These are phyloP conservation scores for Phacellophora camtschatica DNA, from an alignment of 30 jellyfish, hydroid and myxozoan genomes.

Conservation along the genomic window DNA sequence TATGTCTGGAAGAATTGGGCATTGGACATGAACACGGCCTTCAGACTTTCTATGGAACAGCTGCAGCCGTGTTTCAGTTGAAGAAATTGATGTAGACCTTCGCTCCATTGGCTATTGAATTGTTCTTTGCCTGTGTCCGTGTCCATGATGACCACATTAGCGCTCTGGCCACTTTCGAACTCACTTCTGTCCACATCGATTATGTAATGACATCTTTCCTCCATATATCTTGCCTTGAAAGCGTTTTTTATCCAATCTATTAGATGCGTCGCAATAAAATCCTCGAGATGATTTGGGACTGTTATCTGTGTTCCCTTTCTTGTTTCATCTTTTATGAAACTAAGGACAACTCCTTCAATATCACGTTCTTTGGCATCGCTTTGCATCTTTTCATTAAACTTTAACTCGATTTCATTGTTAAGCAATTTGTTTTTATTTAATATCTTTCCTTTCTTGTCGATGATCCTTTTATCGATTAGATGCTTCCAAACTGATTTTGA, in stretches of 20 bases:
- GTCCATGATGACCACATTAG: slow-evolving; percentile 40
- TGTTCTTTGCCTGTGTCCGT: slow-evolving; percentile 26
- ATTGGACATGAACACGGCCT: slow-evolving; percentile 36
- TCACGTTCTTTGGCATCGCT: not conserved
- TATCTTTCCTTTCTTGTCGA: not conserved
- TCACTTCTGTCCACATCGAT: slow-evolving; percentile 4
- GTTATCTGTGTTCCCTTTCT: not conserved
- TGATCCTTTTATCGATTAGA: not conserved
- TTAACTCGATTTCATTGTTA: not conserved
- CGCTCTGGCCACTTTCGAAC: not conserved
- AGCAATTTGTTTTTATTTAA: not conserved
- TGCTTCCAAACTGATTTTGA: not conserved
- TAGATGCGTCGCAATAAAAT: not conserved
- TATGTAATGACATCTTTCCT: slow-evolving; percentile 5
- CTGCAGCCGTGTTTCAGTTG: slow-evolving; percentile 27
- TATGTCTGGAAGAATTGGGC: not conserved
- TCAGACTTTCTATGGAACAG: not conserved
- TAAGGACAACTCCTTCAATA: not conserved
- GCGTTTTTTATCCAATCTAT: slow-evolving; percentile 26
- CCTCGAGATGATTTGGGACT: slow-evolving; percentile 11
- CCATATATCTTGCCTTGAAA: not conserved
- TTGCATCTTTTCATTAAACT: not conserved
- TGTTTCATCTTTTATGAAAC: not conserved
- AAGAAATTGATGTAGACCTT: slow-evolving; percentile 26
- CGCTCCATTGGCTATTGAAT: slow-evolving; percentile 6